phyloP scores from a whole-genome alignment of 2,797 vertebrate species.

The Pagetopsis macropterus region DNA sequence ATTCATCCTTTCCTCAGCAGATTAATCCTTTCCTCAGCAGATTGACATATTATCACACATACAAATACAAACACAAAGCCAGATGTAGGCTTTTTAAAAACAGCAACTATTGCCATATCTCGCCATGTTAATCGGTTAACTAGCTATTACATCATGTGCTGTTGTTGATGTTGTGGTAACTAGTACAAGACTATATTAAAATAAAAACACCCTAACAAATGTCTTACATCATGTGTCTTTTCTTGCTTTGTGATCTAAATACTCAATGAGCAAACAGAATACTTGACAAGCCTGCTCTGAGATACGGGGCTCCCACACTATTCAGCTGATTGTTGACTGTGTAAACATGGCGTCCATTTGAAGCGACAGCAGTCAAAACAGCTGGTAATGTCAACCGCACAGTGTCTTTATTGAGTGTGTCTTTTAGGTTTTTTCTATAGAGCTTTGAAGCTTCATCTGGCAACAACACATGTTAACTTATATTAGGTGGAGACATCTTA shows the following conservation, averaged over 20 bases:
- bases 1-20: background rate
- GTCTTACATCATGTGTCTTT: conserved; percentile 20
- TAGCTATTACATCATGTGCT: conserved; percentile 48
- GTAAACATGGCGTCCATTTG: conserved; percentile 69
- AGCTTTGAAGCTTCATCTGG: conserved; percentile 9
- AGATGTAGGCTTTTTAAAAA: conserved; percentile 48
- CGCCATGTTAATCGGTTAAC: conserved; percentile 67
- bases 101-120: conserved; percentile 46
- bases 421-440: conserved; percentile 19
- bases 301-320: conserved; percentile 24
- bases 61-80: conserved; percentile 29
- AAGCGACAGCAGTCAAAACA: conserved; percentile 61
- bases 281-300: conserved; percentile 52
- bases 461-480: background rate
- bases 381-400: conserved; percentile 46
- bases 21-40: conserved; percentile 51
- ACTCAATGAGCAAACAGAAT: conserved; percentile 30
- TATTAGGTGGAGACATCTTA: conserved; percentile 1
- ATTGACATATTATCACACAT: conserved; percentile 45
- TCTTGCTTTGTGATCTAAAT: conserved; percentile 30
- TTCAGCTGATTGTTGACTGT: conserved; percentile 67
- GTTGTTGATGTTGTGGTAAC: conserved; percentile 26
- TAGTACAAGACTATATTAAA: conserved; percentile 10
- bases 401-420: conserved; percentile 31
- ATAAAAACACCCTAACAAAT: background rate